These are phyloP conservation scores for Poecilia latipinna DNA, from an alignment of 2,113 vertebrate genomes.

Conservation along the genomic window DNA sequence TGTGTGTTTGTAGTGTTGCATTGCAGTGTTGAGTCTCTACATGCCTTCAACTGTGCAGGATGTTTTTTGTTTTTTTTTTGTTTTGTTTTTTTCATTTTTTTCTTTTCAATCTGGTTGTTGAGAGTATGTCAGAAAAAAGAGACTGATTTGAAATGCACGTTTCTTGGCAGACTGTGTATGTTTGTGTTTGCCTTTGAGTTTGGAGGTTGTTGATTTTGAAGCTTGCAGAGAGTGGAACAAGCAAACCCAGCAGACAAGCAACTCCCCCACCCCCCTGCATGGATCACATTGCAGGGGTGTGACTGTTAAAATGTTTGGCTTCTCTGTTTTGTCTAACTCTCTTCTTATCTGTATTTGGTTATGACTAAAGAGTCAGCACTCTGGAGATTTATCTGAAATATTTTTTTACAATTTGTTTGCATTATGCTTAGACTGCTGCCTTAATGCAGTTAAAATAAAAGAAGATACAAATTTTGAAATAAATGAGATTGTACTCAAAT, in stretches of 20 bases:
- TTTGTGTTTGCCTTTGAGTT: constrained; percentile 26
- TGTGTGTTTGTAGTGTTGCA: constrained; percentile 24
- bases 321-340: constrained; percentile 42
- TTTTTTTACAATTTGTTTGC: neutral
- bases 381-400: constrained; percentile 3
- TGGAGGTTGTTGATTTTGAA: constrained; percentile 35
- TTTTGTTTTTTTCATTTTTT: neutral
- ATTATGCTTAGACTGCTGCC: neutral
- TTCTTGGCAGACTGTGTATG: constrained; percentile 33
- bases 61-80: neutral
- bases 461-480: neutral
- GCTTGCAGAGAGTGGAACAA: constrained; percentile 53
- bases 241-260: constrained; percentile 35
- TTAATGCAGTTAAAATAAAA: neutral
- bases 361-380: constrained; percentile 14
- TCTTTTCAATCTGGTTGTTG: neutral
- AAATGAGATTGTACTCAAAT: constrained; percentile 48
- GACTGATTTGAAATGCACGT: constrained; percentile 41
- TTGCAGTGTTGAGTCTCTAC: constrained; percentile 45
- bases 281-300: constrained; percentile 47
- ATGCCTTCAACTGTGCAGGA: constrained; percentile 29
- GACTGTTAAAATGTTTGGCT: constrained; percentile 57
- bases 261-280: constrained; percentile 18
- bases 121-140: constrained; percentile 13
- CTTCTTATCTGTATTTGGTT: constrained; percentile 31